A percentile compares a stretch with the other conserved stretches of the same genome.
phyloP scores from a whole-genome alignment of 30 jellyfish, hydroid and myxozoan species.

The Hydra vulgaris region DNA sequence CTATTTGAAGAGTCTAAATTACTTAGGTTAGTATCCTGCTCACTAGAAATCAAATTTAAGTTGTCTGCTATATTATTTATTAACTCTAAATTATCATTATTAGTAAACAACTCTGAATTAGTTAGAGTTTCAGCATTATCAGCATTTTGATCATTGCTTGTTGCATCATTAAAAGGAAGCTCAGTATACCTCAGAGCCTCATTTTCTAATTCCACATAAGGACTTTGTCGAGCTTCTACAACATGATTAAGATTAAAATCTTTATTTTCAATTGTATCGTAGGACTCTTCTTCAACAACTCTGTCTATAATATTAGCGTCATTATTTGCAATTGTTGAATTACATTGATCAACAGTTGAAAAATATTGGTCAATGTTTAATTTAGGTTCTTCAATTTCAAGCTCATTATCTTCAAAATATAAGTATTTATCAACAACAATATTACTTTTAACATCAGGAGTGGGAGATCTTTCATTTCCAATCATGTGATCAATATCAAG shows the following conservation, averaged over 20 bases:
- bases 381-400: not conserved
- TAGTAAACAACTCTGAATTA: not conserved
- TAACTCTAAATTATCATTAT: not conserved
- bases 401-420: conserved; percentile 17
- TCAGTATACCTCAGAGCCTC: not conserved
- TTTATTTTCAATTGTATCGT: conserved; percentile 1
- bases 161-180: not conserved
- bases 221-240: conserved; percentile 18
- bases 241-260: not conserved
- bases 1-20: not conserved
- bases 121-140: not conserved
- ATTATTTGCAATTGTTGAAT: too few relatives aligned
- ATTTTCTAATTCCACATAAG: conserved; percentile 19
- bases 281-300: not conserved
- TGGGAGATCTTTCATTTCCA: not conserved
- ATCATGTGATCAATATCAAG: not conserved
- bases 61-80: too few relatives aligned
- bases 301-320: not conserved
- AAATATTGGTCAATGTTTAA: conserved; percentile 21
- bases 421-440: conserved; percentile 13
- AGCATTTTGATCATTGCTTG: too few relatives aligned
- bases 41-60: not conserved
- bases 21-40: not conserved
- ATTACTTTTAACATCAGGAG: conserved; percentile 7
- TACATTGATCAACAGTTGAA: conserved; percentile 5